Conservation (phyloP, 2,113 vertebrate genomes). For the Melospiza georgiana region DNA sequence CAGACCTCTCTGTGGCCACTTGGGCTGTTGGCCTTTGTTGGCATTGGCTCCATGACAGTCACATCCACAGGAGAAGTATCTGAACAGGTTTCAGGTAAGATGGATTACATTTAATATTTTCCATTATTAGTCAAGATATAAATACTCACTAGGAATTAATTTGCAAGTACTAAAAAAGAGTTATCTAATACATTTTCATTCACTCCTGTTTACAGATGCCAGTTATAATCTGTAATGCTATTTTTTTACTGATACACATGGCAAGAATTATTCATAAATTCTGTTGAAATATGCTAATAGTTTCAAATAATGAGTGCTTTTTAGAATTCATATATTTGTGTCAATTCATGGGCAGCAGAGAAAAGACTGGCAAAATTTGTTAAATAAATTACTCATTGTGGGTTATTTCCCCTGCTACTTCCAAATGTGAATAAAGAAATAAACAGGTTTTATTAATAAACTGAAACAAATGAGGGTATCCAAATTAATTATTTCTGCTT, state of each 20-base stretch:
- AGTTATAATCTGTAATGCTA: not conserved
- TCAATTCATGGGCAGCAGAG: not conserved
- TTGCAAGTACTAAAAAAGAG: not conserved
- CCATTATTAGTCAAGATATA: not conserved
- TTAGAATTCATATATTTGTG: not conserved
- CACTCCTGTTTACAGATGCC: not conserved
- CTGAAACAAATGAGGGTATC: not conserved
- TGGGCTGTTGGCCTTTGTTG: not conserved
- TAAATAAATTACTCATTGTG: not conserved
- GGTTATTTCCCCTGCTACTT: not conserved
- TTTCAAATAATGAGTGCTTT: not conserved
- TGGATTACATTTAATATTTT: not conserved
- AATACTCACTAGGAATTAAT: not conserved
- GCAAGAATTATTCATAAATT: not conserved
- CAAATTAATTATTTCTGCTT: not conserved
- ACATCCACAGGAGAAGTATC: not conserved
- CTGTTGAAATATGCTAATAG: not conserved
- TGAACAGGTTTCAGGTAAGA: not conserved
- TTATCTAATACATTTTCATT: not conserved
- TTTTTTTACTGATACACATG: not conserved
- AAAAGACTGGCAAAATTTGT: not conserved
- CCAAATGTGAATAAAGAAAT: not conserved
- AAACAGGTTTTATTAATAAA: not conserved
- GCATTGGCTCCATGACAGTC: not conserved
- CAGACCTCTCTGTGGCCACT: not conserved